These are phyloP conservation scores for Dermatophagoides farinae DNA, from an alignment of 1,140 invertebrate genomes.

Conservation along the genomic window DNA sequence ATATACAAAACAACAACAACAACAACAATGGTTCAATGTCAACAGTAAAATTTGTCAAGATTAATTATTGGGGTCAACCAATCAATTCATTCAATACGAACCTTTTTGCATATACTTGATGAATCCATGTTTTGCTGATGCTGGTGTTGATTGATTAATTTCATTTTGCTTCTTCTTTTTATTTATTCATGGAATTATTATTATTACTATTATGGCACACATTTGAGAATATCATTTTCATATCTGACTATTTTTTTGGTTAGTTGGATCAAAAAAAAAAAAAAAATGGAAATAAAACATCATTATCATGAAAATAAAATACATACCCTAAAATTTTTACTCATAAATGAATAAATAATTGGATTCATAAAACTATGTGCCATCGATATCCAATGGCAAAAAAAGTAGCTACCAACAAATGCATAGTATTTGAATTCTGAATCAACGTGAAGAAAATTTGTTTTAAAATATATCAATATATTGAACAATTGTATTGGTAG, in stretches of 20 bases:
- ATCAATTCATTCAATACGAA: no score
- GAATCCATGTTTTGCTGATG: no score
- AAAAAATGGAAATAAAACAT: no score
- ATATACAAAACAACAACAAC: no score
- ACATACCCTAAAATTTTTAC: slow-evolving; percentile 54
- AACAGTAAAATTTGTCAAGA: no score
- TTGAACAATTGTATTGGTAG: slow-evolving; percentile 31
- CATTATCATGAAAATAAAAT: background rate
- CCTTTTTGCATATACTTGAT: no score
- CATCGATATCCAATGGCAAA: slow-evolving; percentile 34
- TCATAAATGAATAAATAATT: slow-evolving; percentile 68
- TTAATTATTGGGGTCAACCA: no score
- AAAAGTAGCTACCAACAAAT: slow-evolving; percentile 28
- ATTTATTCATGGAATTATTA: background rate
- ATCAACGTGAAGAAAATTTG: slow-evolving; percentile 15
- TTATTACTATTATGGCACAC: no score
- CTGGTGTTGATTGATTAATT: no score
- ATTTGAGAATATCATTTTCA: background rate
- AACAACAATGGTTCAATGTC: no score
- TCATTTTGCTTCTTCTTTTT: background rate
- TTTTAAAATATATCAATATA: slow-evolving; percentile 23
- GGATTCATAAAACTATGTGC: slow-evolving; percentile 66
- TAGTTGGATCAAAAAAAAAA: no score
- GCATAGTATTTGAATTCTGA: slow-evolving; percentile 19
- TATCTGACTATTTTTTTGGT: no score